These are phyloP conservation scores for Agrochola lota DNA, from an alignment of 2,888 invertebrate genomes.

Conservation along the genomic window DNA sequence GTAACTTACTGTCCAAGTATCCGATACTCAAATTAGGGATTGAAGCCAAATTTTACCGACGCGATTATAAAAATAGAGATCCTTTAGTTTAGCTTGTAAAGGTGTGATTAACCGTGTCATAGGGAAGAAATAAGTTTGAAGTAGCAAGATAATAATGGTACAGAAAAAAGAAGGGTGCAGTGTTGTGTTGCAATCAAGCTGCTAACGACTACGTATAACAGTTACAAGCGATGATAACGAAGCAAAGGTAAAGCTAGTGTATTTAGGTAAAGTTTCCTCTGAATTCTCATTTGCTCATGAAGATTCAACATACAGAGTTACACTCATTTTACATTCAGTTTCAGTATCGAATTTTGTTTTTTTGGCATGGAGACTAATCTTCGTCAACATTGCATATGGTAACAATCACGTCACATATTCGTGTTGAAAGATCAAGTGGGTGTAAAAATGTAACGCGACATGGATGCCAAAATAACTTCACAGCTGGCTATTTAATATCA, in stretches of 20 bases:
- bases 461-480: constrained; percentile 83
- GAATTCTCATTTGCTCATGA: neutral
- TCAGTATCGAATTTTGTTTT: constrained; percentile 49
- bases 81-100: neutral
- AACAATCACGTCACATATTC: constrained; percentile 57
- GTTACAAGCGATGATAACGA: neutral
- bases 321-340: constrained; percentile 19
- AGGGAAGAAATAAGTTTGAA: neutral
- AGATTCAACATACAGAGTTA: neutral
- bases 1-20: neutral
- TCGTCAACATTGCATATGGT: constrained; percentile 64
- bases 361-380: constrained; percentile 66
- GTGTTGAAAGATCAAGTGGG: constrained; percentile 78
- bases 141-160: neutral
- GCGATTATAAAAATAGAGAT: neutral
- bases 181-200: constrained; percentile 4
- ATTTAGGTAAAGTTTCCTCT: neutral
- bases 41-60: neutral
- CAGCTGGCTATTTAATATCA: constrained; percentile 81
- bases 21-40: neutral
- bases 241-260: no score
- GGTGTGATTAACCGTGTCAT: neutral
- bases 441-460: constrained; percentile 79
- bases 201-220: neutral
- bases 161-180: neutral